A percentile compares a stretch with the other conserved stretches of the same genome.
phyloP scores from a whole-genome alignment of 2,797 vertebrate genomes.

The Pangasius djambal region DNA sequence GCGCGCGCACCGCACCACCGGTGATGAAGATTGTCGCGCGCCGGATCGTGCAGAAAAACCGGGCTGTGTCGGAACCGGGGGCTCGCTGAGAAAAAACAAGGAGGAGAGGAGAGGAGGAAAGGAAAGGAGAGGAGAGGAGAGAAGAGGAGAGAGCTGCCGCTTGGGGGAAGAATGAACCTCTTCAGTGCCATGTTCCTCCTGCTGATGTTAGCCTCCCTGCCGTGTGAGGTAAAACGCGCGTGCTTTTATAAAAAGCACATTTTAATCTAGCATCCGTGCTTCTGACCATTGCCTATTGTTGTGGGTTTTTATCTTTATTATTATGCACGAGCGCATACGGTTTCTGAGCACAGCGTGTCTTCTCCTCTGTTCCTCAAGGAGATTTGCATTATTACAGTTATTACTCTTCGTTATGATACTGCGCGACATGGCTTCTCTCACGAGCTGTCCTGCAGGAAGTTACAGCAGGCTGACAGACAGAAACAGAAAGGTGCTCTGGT shows the following conservation, averaged over 20 bases:
- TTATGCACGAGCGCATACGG: conserved; percentile 2
- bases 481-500: background rate
- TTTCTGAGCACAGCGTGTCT: background rate
- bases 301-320: background rate
- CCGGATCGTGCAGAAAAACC: conserved; percentile 69
- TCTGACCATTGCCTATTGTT: background rate
- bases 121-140: conserved; percentile 39
- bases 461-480: background rate
- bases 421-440: background rate
- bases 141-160: conserved; percentile 70
- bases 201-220: conserved; percentile 76
- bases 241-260: background rate
- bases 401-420: background rate
- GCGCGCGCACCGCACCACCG: conserved; percentile 59
- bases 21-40: conserved; percentile 79
- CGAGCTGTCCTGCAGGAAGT: conserved; percentile 28
- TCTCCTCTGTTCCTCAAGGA: conserved; percentile 11
- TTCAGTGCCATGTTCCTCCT: conserved; percentile 84
- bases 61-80: conserved; percentile 61
- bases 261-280: background rate
- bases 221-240: conserved; percentile 73
- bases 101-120: conserved; percentile 40
- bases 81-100: conserved; percentile 8
- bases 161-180: conserved; percentile 77
- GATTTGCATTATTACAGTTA: conserved; percentile 10